These are phyloP conservation scores for Chaetogeoica ovagalla DNA, from an alignment of 2,888 invertebrate genomes.

Conservation along the genomic window DNA sequence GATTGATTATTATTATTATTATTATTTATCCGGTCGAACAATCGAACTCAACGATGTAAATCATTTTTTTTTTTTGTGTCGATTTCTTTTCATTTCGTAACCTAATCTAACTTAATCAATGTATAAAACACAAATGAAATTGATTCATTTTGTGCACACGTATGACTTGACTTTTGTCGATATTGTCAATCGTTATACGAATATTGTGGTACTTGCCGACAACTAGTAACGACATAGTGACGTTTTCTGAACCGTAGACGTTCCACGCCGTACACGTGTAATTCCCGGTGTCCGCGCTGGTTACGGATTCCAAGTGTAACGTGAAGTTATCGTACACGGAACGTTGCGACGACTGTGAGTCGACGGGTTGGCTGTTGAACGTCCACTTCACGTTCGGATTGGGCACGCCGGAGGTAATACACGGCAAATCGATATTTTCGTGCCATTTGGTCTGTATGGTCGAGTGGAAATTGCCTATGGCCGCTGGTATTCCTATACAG, in stretches of 20 bases:
- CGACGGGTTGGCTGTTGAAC: constrained; percentile 55
- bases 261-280: constrained; percentile 59
- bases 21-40: too few relatives aligned
- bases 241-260: constrained; percentile 58
- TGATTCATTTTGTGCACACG: too few relatives aligned
- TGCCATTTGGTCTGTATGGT: constrained; percentile 64
- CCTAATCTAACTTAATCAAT: too few relatives aligned
- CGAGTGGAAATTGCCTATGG: constrained; percentile 66
- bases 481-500: constrained; percentile 61
- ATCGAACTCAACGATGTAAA: too few relatives aligned
- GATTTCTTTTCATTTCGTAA: too few relatives aligned
- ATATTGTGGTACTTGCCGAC: constrained; percentile 56
- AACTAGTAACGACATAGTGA: constrained; percentile 58
- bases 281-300: constrained; percentile 58
- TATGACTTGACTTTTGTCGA: neutral
- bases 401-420: constrained; percentile 64
- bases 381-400: constrained; percentile 57
- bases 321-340: constrained; percentile 57
- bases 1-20: too few relatives aligned
- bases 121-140: too few relatives aligned
- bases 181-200: neutral
- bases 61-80: too few relatives aligned
- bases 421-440: constrained; percentile 63
- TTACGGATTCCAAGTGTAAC: constrained; percentile 58
- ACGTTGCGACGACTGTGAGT: constrained; percentile 39